These are phyloP conservation scores for Chelon labrosus DNA, from an alignment of 2,797 vertebrate genomes.

Conservation along the genomic window DNA sequence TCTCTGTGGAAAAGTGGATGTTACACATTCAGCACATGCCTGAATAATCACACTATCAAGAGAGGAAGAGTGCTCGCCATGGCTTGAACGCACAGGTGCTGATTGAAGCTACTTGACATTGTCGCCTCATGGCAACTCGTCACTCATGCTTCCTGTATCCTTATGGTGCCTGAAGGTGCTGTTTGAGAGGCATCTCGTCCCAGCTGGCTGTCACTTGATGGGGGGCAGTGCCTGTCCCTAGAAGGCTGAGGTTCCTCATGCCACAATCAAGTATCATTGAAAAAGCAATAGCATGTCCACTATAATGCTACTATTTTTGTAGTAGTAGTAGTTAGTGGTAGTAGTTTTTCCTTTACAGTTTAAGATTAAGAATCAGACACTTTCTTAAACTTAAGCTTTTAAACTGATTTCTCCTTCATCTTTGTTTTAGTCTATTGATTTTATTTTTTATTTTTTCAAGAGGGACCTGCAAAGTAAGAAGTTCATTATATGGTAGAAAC, in stretches of 20 bases:
- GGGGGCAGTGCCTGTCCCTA: slow-evolving; percentile 17
- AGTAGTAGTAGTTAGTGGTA: no score
- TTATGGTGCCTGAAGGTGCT: not conserved
- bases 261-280: slow-evolving; percentile 11
- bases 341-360: no score
- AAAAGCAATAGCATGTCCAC: not conserved
- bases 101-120: slow-evolving; percentile 23
- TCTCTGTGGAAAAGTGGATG: not conserved
- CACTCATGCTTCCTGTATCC: slow-evolving; percentile 1
- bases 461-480: no score
- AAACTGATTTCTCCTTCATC: no score
- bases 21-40: slow-evolving; percentile 10
- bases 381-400: no score
- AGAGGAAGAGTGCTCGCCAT: not conserved
- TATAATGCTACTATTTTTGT: not conserved
- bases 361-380: no score
- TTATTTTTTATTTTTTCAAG: no score
- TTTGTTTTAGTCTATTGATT: no score
- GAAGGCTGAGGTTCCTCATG: slow-evolving; percentile 1
- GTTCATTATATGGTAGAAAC: no score
- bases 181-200: slow-evolving; percentile 16
- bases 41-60: not conserved
- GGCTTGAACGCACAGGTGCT: slow-evolving; percentile 4
- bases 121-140: not conserved
- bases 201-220: slow-evolving; percentile 33